Base-by-base conservation (phyloP, 2,888 invertebrate genomes). In the Conops quadrifasciatus region DNA sequence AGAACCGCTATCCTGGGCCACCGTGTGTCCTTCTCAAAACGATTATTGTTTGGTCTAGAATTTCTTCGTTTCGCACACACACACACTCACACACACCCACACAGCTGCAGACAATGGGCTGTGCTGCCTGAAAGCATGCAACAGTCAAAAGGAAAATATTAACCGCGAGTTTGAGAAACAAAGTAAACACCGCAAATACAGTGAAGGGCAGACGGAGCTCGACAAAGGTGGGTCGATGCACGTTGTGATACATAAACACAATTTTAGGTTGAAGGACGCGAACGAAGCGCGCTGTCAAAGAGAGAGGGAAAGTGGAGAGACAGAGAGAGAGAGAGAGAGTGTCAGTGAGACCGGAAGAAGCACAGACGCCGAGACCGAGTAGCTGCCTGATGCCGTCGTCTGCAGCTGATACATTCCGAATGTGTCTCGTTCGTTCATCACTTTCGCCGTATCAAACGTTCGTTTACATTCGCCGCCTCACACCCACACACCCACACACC, bases 201-300 rank as follows among this genome's bases (percentile, higher is more conserved):
- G n/a, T 2, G 19, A 28, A n/a, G 62, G 45, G n/a, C n/a, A 0
- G 28, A 58, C 2, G 16, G 26, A 58, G 24, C 1, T 7, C 26
- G 19, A 9, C 9, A 60, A 26, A 30, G 36, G 26, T 30, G n/a
- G 24, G 28, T 7, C 19, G 7, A n/a, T 19, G 28, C 26, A 49
- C 49, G 49, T 19, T 9, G 43, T 62, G 49, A 16, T 62, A 62
- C 28, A 58, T 30, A 69, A 28, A 56, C 59, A 15, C 49, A 26
- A 21, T 64, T 64, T 49, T 43, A 70, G 47, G 64, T 64, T 56
- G 53, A 70, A 64, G 70, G 63, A 47, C 65, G 56, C 64, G 3
- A 11, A 15, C 49, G 49, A 49, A 49, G 49, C 19, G 2, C 13
- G 45, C 45, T 43, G 5, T 43, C 45, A 43, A 11, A 13, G 5